phyloP scores from a whole-genome alignment of 2,888 invertebrate species.

The Venusia cambrica region DNA sequence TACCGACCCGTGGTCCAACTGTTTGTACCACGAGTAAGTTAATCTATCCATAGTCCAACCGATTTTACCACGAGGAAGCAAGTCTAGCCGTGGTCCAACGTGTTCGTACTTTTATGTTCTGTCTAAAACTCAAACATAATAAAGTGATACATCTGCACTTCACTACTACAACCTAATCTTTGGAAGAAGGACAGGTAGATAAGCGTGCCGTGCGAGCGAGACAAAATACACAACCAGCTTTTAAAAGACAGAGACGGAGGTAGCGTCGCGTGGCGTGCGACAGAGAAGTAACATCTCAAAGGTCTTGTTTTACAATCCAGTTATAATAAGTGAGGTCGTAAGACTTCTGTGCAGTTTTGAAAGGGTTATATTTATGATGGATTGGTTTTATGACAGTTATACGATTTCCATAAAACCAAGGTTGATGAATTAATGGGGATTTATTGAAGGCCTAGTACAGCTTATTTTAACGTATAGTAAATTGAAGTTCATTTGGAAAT shows the following conservation, averaged over 20 bases:
- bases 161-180: slow-evolving; percentile 8
- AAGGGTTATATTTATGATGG: slow-evolving; percentile 16
- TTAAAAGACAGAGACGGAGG: slow-evolving; percentile 7
- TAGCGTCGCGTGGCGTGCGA: slow-evolving; percentile 32
- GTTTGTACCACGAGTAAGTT: too few relatives aligned
- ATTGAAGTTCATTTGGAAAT: too few relatives aligned
- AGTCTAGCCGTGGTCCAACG: too few relatives aligned
- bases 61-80: too few relatives aligned
- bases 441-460: too few relatives aligned
- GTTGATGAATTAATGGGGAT: too few relatives aligned
- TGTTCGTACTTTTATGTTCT: too few relatives aligned
- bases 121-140: too few relatives aligned
- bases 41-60: too few relatives aligned
- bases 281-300: slow-evolving; percentile 18
- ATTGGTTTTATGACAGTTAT: slow-evolving; percentile 3
- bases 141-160: slow-evolving; percentile 5
- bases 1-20: too few relatives aligned
- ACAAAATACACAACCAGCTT: slow-evolving; percentile 2
- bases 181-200: slow-evolving; percentile 22
- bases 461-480: too few relatives aligned
- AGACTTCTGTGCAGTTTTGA: slow-evolving; percentile 24
- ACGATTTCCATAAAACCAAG: too few relatives aligned
- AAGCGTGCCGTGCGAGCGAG: slow-evolving; percentile 32
- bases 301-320: slow-evolving; percentile 29
- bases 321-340: slow-evolving; percentile 27